Percentiles rank a stretch among this genome's conserved stretches.
Conservation (phyloP, 2,113 vertebrate genomes). For the Siphamia tubifer region DNA sequence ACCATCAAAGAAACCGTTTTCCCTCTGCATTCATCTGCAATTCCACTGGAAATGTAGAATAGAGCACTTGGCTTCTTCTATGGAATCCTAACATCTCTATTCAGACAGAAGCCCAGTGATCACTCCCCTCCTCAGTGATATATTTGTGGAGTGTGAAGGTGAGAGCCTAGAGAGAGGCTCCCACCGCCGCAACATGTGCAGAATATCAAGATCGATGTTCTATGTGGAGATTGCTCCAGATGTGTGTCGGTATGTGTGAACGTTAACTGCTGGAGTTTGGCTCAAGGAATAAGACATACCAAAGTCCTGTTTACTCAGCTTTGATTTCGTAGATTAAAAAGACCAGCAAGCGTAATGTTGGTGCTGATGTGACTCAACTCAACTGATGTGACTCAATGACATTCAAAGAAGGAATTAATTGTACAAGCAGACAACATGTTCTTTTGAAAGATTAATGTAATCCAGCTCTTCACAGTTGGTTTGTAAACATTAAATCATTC, state of each 20-base stretch:
- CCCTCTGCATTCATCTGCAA: conserved; percentile 20
- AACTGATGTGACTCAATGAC: too few relatives aligned
- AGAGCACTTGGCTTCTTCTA: conserved; percentile 25
- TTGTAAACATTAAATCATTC: conserved; percentile 76
- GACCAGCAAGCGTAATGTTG: conserved; percentile 36
- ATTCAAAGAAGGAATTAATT: conserved; percentile 34
- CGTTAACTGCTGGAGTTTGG: conserved; percentile 63
- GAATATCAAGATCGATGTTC: conserved; percentile 57
- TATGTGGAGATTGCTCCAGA: conserved; percentile 59
- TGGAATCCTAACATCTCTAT: conserved; percentile 39
- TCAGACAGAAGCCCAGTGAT: conserved; percentile 61
- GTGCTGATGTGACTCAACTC: conserved; percentile 37
- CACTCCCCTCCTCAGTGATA: conserved; percentile 33
- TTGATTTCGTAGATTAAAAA: conserved; percentile 73
- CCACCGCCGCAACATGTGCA: conserved; percentile 54
- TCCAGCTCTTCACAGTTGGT: conserved; percentile 49
- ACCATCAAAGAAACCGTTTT: conserved; percentile 9
- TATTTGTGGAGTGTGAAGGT: conserved; percentile 54
- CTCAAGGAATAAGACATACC: conserved; percentile 60
- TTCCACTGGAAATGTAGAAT: conserved; percentile 38
- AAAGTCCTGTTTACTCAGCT: conserved; percentile 73
- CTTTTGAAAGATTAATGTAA: conserved; percentile 36
- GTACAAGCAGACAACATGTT: conserved; percentile 38
- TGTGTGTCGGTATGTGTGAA: conserved; percentile 70
- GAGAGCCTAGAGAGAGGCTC: conserved; percentile 26